phyloP scores from a whole-genome alignment of 2,113 vertebrate genomes.

The Malurus cyaneus region DNA sequence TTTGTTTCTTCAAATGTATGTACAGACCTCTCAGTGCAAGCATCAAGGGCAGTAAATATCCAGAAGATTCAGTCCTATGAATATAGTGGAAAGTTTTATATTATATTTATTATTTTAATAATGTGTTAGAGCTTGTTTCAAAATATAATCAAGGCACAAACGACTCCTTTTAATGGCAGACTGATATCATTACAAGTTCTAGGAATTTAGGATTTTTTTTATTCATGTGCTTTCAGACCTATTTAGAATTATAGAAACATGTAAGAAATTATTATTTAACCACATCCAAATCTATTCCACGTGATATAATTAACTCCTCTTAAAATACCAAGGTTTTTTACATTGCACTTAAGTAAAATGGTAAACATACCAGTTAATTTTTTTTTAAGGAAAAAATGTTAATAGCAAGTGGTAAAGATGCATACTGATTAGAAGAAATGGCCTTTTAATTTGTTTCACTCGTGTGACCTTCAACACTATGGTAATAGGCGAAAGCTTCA shows the following conservation, averaged over 20 bases:
- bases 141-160: background rate
- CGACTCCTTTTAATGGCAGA: background rate
- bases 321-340: background rate
- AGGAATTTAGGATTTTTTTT: background rate
- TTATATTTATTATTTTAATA: background rate
- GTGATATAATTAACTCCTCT: background rate
- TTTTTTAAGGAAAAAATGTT: background rate
- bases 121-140: background rate
- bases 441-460: conserved; percentile 36
- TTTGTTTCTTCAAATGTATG: background rate
- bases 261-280: background rate
- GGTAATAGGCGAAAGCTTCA: background rate
- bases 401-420: background rate
- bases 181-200: background rate
- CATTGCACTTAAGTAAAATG: background rate
- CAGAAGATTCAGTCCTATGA: background rate
- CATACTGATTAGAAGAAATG: conserved; percentile 23
- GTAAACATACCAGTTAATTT: background rate
- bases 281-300: background rate
- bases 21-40: background rate
- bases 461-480: background rate
- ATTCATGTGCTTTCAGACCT: background rate
- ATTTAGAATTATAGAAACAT: background rate
- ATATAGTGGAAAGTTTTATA: background rate
- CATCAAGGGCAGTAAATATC: background rate